Conservation (phyloP, 1,140 invertebrate genomes). For the Drosophila ercepeae region DNA sequence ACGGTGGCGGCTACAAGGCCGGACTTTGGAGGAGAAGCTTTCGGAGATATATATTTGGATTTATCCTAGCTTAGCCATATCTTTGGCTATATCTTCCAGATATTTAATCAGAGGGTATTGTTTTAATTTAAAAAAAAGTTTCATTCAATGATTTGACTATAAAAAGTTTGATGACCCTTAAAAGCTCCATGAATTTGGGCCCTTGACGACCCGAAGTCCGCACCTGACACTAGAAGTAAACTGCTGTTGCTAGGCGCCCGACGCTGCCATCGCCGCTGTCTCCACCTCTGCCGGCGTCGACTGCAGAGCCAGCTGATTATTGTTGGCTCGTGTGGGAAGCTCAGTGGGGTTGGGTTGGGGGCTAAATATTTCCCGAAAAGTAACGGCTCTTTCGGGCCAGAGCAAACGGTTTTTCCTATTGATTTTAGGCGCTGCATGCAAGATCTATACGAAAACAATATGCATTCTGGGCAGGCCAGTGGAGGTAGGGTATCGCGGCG, state of each 20-base stretch:
- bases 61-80: no score
- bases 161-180: no score
- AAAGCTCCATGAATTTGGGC: no score
- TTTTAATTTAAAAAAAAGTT: no score
- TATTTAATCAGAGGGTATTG: no score
- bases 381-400: conserved; percentile 46
- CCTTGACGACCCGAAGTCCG: not conserved
- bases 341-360: conserved; percentile 3
- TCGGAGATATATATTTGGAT: not conserved
- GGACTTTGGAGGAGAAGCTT: not conserved
- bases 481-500: conserved; percentile 4
- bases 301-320: conserved; percentile 54
- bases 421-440: conserved; percentile 43
- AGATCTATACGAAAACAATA: conserved; percentile 23
- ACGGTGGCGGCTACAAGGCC: conserved; percentile 22
- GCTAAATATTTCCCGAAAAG: conserved; percentile 37
- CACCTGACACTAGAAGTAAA: conserved; percentile 26
- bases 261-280: conserved; percentile 20
- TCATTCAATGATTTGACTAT: no score
- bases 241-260: conserved; percentile 47
- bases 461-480: conserved; percentile 23
- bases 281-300: conserved; percentile 20
- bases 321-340: conserved; percentile 12
- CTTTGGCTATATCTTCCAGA: no score
- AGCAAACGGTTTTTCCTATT: conserved; percentile 50